Evolutionary conservation across 2,113 vertebrate genomes (phyloP).

Genomic region (Oreochromis aureus): DNA sequence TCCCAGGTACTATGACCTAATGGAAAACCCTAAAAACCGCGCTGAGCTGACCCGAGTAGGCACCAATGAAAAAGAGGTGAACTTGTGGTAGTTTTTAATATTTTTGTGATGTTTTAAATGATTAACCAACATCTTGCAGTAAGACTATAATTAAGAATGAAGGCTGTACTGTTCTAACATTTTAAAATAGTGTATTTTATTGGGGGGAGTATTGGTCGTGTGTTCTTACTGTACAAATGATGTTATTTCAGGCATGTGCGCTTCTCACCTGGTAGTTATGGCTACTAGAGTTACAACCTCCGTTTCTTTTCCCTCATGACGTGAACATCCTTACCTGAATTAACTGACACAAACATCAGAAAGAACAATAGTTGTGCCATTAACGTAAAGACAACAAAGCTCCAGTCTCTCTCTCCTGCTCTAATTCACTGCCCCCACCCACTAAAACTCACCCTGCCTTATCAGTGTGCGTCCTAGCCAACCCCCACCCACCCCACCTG

Average conservation of each 20-base stretch:
- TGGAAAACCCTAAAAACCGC: not conserved
- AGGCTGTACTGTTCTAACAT: not conserved
- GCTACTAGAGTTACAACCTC: not conserved
- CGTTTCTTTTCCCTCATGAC: not conserved
- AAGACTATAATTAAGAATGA: not conserved
- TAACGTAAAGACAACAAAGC: not conserved
- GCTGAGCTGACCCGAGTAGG: fast-evolving
- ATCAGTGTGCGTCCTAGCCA: constrained; percentile 44
- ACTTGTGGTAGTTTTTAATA: not conserved
- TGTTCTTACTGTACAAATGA: not conserved
- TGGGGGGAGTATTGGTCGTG: not conserved
- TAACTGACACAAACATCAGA: not conserved
- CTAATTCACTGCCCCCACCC: not conserved
- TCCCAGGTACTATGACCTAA: not conserved
- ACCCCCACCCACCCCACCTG: constrained; percentile 57
- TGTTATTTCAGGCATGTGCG: not conserved
- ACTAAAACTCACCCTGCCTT: constrained; percentile 29
- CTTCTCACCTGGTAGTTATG: fast-evolving
- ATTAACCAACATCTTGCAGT: not conserved
- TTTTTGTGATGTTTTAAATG: not conserved
- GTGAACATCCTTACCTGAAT: not conserved
- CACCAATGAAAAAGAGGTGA: not conserved
- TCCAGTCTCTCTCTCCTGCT: not conserved
- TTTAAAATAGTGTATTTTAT: not conserved
- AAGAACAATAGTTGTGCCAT: not conserved